Evolutionary conservation across 2,888 invertebrate species (phyloP).

Genomic region (Nemotelus pantherinus): DNA sequence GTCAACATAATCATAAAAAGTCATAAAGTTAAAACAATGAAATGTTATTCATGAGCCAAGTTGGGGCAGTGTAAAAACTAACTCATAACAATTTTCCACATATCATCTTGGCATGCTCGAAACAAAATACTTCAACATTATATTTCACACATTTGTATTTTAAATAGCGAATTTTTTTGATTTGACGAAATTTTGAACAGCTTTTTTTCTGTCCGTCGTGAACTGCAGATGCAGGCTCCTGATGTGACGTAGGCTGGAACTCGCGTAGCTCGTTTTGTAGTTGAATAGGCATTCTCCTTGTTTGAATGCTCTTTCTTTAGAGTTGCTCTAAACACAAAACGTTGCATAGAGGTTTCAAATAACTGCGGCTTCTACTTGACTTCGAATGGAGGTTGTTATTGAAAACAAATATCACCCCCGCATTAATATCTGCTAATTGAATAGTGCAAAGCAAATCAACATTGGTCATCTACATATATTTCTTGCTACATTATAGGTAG

Average conservation of each 20-base stretch:
- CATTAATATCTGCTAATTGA: not conserved
- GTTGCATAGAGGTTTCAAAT: not conserved
- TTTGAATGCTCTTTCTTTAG: constrained; percentile 22
- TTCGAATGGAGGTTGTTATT: constrained; percentile 11
- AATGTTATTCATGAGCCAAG: constrained; percentile 10
- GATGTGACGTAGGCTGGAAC: constrained; percentile 15
- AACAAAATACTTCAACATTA: constrained; percentile 15
- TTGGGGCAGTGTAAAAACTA: not conserved
- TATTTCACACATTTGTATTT: constrained; percentile 15
- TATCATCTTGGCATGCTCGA: constrained; percentile 7
- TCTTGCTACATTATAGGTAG: constrained; percentile 10
- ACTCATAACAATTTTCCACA: constrained; percentile 4
- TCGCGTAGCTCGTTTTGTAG: constrained; percentile 7
- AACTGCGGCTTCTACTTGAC: constrained; percentile 15
- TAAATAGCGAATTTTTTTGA: constrained; percentile 6
- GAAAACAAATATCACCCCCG: constrained; percentile 4
- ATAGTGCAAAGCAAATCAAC: constrained; percentile 7
- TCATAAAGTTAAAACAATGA: constrained; percentile 8
- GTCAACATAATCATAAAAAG: not conserved
- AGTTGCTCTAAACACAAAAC: constrained; percentile 2
- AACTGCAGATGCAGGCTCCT: constrained; percentile 15
- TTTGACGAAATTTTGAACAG: constrained; percentile 13
- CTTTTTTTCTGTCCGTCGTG: constrained; percentile 7
- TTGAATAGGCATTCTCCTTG: constrained; percentile 19
- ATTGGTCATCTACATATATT: constrained; percentile 10